Conservation (phyloP, 2,888 invertebrate species). For the Incurvaria masculella region DNA sequence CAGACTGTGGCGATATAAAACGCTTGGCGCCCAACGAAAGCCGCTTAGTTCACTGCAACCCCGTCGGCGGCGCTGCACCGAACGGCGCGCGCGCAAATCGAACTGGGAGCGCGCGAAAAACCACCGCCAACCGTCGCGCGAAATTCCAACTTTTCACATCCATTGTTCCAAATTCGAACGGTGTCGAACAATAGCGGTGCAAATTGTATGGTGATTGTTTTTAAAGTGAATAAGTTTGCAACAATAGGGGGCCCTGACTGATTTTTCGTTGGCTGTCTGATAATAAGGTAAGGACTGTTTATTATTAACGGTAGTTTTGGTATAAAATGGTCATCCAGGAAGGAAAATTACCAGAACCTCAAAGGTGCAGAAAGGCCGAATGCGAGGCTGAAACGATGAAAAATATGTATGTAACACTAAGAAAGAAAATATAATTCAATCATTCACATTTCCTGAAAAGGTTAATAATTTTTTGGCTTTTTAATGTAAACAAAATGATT, state of each 20-base stretch:
- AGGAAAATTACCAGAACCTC: too few relatives aligned
- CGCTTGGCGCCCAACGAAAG: background rate
- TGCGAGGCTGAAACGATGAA: too few relatives aligned
- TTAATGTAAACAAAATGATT: too few relatives aligned
- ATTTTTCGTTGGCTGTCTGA: background rate
- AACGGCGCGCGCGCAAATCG: background rate
- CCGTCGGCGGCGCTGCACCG: background rate
- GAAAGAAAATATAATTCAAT: too few relatives aligned
- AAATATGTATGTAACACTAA: too few relatives aligned
- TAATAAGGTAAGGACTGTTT: background rate
- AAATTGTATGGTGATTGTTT: background rate
- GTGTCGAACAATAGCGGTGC: background rate
- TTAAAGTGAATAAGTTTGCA: background rate
- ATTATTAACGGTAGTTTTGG: too few relatives aligned
- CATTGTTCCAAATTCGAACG: background rate
- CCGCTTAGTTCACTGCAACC: background rate
- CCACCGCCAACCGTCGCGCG: background rate
- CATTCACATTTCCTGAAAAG: too few relatives aligned
- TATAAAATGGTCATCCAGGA: too few relatives aligned
- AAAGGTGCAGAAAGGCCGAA: too few relatives aligned
- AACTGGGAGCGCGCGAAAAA: background rate
- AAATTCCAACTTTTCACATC: background rate
- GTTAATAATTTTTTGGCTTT: too few relatives aligned
- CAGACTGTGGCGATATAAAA: background rate
- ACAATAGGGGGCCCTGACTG: background rate